A percentile compares a stretch with the other conserved stretches of the same genome.
phyloP scores from a whole-genome alignment of 92 coral and sea anemone species.

The Phenganax marumi region DNA sequence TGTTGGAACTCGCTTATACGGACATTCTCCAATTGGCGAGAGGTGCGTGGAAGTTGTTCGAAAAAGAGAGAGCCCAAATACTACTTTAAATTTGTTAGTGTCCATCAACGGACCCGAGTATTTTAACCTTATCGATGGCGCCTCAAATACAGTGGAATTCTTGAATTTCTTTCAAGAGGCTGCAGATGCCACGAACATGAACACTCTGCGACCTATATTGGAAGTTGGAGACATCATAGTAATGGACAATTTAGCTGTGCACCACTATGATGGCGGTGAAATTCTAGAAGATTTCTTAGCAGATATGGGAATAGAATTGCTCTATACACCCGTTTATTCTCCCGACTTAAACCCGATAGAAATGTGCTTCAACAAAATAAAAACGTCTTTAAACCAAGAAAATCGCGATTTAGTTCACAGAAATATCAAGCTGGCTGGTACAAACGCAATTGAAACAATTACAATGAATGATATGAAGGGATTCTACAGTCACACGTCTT shows the following conservation, averaged over 20 bases:
- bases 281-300: slow-evolving; percentile 9
- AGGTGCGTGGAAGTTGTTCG: slow-evolving; percentile 49
- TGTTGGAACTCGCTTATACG: slow-evolving; percentile 48
- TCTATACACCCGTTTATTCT: no score
- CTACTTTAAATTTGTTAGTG: slow-evolving; percentile 30
- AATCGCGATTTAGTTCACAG: slow-evolving; percentile 33
- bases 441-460: neutral
- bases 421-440: slow-evolving; percentile 10
- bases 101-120: slow-evolving; percentile 46
- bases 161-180: slow-evolving; percentile 27
- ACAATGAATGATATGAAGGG: neutral
- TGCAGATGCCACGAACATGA: no score
- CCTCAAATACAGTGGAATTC: slow-evolving; percentile 44
- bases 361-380: slow-evolving; percentile 52
- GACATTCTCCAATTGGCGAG: slow-evolving; percentile 48
- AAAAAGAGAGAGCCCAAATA: slow-evolving; percentile 40
- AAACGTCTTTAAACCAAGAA: slow-evolving; percentile 41
- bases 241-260: no score
- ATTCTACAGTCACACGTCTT: neutral
- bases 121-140: slow-evolving; percentile 44
- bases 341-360: slow-evolving; percentile 59
- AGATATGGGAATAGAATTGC: slow-evolving; percentile 16
- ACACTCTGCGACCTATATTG: no score
- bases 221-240: neutral
- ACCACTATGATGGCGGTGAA: neutral